Base-by-base conservation (phyloP, 2,113 vertebrate species). In the Siniperca knerii region DNA sequence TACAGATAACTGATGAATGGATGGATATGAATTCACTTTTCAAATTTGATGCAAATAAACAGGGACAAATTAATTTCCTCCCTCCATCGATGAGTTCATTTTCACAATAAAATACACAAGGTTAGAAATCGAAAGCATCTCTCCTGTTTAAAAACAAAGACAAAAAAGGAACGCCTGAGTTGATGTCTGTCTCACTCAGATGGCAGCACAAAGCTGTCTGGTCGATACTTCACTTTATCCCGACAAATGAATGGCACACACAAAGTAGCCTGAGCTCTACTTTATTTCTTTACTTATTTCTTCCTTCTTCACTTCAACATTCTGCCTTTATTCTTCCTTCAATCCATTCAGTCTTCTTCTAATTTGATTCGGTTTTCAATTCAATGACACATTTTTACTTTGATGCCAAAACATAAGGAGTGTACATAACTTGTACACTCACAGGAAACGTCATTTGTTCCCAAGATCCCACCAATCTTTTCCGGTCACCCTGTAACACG, bases 161-260 rank as follows among this genome's bases (percentile, higher is more conserved):
- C 9, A 4, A 3, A 35, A 71, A 46, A 12, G 16, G 9, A 29
- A 78, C 20, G 6, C 66, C 79, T 29, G 58, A 68, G 58, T n/a
- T 48, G 42, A 48, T 67, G 65, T 66, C 29, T 2, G 25, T 42
- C 61, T 72, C 62, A 50, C 57, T 54, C 65, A 37, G 61, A 46
- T 67, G n/a, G 52, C 23, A 69, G 46, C 40, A 69, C 50, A 46
- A 75, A 70, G 35, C 76, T n/a, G 54, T 37, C 29, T 42, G 10
- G 40, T 55, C 23, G 12, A 82, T 75, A 20, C 20, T 29, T 29
- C 29, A 29, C 29, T 29, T 29, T 29, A 29, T 1, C 29, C 29
- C 1, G 10, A 60, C n/a, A 83, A 64, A 83, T 79, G 35, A 69
- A 80, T 15, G 37, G 42, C 29, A 70, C 35, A 70, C 54, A 79